phyloP scores from a whole-genome alignment of 35 echinoderm and acorn worm genomes.

The Amphiura filiformis region DNA sequence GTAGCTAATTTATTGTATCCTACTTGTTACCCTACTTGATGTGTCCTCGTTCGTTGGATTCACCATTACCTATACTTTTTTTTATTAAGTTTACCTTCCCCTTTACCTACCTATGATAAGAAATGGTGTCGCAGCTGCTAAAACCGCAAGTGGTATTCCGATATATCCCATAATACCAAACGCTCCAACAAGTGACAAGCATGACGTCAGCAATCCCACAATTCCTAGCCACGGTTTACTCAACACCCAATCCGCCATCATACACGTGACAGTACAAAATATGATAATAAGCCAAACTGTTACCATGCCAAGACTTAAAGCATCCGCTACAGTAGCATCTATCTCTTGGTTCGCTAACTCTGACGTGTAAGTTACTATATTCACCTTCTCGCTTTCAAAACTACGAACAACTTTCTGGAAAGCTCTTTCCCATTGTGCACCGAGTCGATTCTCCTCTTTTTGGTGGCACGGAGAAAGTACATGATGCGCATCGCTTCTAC shows the following conservation, averaged over 20 bases:
- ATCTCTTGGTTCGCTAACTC: background rate
- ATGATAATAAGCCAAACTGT: background rate
- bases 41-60: no score
- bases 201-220: constrained; percentile 22
- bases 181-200: constrained; percentile 22
- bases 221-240: constrained; percentile 46
- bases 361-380: background rate
- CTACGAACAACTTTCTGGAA: background rate
- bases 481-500: background rate
- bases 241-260: constrained; percentile 33
- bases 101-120: constrained; percentile 61
- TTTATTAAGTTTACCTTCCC: no score
- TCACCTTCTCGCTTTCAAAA: background rate
- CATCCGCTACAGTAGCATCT: background rate
- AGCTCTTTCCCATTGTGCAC: background rate
- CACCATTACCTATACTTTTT: no score
- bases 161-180: constrained; percentile 36
- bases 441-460: background rate
- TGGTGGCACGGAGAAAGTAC: background rate
- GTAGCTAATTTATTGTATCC: no score
- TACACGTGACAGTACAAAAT: background rate
- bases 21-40: no score
- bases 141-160: constrained; percentile 7
- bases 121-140: constrained; percentile 28
- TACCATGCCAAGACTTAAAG: background rate